Conservation (phyloP, 2,888 invertebrate species). For the Chymomyza caudatula region DNA sequence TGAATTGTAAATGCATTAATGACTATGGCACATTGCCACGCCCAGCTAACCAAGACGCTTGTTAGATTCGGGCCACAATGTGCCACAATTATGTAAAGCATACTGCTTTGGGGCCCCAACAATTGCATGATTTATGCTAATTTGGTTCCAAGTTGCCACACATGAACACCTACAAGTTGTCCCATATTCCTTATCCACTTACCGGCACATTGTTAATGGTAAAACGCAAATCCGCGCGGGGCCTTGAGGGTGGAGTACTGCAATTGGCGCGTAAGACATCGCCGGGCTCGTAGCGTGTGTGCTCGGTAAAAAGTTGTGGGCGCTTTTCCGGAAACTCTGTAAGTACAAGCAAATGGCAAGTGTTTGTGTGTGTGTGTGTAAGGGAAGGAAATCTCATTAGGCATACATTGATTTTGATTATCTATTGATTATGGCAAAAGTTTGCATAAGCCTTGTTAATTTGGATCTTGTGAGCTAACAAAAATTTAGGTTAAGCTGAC, state of each 20-base stretch:
- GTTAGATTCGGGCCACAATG: not conserved
- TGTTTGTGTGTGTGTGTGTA: too few relatives aligned
- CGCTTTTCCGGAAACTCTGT: slow-evolving; percentile 84
- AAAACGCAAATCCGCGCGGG: slow-evolving; percentile 86
- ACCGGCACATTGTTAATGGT: slow-evolving; percentile 88
- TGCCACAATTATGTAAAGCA: slow-evolving; percentile 19
- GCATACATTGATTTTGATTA: not conserved
- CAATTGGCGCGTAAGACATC: slow-evolving; percentile 88
- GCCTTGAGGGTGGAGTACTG: slow-evolving; percentile 85
- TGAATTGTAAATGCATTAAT: slow-evolving; percentile 41
- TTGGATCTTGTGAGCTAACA: not conserved
- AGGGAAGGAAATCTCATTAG: not conserved
- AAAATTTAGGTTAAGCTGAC: not conserved
- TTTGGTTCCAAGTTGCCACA: not conserved
- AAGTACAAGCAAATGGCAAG: not conserved
- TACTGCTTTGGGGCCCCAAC: slow-evolving; percentile 2
- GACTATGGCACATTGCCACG: not conserved
- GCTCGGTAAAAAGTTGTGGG: slow-evolving; percentile 85
- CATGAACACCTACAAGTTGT: not conserved
- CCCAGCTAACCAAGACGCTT: not conserved
- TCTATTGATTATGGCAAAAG: not conserved
- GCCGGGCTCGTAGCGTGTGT: slow-evolving; percentile 86
- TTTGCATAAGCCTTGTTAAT: not conserved
- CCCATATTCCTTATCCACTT: slow-evolving; percentile 77
- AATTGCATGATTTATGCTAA: not conserved